A percentile compares a stretch with the other conserved stretches of the same genome.
Evolutionary conservation across 2,888 invertebrate species (phyloP).

Genomic region (Adineta ricciae): DNA sequence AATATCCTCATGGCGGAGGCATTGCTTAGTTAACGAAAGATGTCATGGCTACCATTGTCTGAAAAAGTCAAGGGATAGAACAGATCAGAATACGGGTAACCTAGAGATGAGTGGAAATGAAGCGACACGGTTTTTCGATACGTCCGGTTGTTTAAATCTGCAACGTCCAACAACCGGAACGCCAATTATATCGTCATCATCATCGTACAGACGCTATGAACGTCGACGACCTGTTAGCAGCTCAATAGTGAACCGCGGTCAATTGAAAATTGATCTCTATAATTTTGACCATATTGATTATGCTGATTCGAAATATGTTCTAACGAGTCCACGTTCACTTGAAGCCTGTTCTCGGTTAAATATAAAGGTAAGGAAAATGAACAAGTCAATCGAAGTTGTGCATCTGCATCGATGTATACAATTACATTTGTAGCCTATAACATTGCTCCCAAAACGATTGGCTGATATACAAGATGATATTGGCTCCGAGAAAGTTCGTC

Average conservation of each 20-base stretch:
- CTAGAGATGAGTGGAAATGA: background rate
- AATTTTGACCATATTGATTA: constrained; percentile 53
- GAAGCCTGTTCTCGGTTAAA: constrained; percentile 53
- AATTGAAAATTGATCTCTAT: constrained; percentile 47
- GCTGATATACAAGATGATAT: constrained; percentile 14
- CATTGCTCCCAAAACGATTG: constrained; percentile 10
- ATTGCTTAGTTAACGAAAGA: background rate
- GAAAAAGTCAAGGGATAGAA: background rate
- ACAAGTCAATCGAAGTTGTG: no score
- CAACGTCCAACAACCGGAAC: background rate
- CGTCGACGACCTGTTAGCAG: background rate
- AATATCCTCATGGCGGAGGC: background rate
- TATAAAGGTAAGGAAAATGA: constrained; percentile 49
- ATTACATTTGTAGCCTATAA: background rate
- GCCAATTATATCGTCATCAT: background rate
- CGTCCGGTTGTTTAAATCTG: constrained; percentile 11
- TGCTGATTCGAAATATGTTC: constrained; percentile 53
- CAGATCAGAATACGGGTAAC: background rate
- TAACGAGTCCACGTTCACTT: constrained; percentile 55
- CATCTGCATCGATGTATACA: no score
- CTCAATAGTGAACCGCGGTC: background rate
- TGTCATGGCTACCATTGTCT: background rate
- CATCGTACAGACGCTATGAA: background rate
- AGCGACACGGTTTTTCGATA: constrained; percentile 4
- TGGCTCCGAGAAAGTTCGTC: constrained; percentile 1